Evolutionary conservation across 2,797 vertebrate genomes (phyloP).

Genomic region (Falco rusticolus): DNA sequence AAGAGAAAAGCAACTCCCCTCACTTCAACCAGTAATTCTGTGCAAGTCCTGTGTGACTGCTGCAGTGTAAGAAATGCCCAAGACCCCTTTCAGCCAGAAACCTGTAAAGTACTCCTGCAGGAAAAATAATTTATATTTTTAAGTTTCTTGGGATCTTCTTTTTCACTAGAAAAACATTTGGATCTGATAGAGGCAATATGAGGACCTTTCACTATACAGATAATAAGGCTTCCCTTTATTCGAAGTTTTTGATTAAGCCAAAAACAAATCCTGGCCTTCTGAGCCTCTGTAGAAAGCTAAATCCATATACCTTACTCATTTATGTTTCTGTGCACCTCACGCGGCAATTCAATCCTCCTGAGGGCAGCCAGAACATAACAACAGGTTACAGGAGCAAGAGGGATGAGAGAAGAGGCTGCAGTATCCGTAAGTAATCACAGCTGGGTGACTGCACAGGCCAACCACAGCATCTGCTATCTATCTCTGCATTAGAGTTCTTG

Average conservation of each 20-base stretch:
- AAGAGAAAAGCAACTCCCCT: not conserved
- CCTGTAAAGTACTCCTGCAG: not conserved
- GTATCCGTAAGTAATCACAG: not conserved
- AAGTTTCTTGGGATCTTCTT: not conserved
- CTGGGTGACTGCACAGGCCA: not conserved
- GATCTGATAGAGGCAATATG: not conserved
- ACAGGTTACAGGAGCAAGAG: not conserved
- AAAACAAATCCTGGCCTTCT: not conserved
- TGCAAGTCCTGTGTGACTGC: not conserved
- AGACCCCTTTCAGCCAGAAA: not conserved
- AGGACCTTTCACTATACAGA: not conserved
- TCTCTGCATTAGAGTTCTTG: accelerated
- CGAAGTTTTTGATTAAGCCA: not conserved
- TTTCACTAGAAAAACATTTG: accelerated
- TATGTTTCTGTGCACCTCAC: not conserved
- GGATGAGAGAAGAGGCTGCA: not conserved
- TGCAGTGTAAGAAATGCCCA: not conserved
- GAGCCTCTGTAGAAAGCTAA: not conserved
- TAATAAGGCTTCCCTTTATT: accelerated
- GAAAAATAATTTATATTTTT: not conserved
- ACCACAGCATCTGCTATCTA: not conserved
- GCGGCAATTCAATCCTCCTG: not conserved
- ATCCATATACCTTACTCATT: not conserved
- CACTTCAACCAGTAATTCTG: not conserved
- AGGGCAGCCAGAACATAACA: not conserved